Conservation (phyloP, 2,113 vertebrate genomes). For the Aspiorhynchus laticeps region DNA sequence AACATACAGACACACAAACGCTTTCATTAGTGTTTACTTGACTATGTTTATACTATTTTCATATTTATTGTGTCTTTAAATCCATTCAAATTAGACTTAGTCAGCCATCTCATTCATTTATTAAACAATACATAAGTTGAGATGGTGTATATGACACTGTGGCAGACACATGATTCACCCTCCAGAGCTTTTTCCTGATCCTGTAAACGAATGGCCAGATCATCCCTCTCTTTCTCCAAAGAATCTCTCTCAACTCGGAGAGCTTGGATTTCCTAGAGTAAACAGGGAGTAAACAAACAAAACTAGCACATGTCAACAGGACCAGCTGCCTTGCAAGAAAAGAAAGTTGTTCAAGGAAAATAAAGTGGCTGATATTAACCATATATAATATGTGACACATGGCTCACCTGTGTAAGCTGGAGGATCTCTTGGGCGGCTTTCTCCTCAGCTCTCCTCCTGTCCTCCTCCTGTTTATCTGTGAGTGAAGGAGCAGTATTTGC, state of each 20-base stretch:
- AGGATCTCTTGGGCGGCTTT: constrained; percentile 65
- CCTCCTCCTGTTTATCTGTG: constrained; percentile 64
- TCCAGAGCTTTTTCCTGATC: constrained; percentile 66
- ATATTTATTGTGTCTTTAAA: background rate
- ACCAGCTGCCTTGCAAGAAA: background rate
- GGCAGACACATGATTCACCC: constrained; percentile 48
- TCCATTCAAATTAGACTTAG: background rate
- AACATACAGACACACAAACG: constrained; percentile 16
- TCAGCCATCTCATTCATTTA: background rate
- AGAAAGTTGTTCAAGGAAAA: background rate
- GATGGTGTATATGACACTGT: background rate
- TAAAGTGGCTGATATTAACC: background rate
- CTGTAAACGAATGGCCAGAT: constrained; percentile 62
- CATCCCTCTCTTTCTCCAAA: constrained; percentile 63
- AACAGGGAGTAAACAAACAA: background rate
- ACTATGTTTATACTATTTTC: background rate
- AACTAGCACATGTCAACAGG: background rate
- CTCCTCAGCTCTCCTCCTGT: constrained; percentile 63
- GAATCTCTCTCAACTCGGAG: constrained; percentile 67
- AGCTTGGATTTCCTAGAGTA: constrained; percentile 65
- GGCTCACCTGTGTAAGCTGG: constrained; percentile 68
- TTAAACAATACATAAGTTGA: background rate
- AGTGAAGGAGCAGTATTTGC: constrained; percentile 44
- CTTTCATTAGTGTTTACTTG: constrained; percentile 7
- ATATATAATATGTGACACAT: background rate